Base-by-base conservation (phyloP, 1,140 invertebrate species). In the Halesus radiatus region DNA sequence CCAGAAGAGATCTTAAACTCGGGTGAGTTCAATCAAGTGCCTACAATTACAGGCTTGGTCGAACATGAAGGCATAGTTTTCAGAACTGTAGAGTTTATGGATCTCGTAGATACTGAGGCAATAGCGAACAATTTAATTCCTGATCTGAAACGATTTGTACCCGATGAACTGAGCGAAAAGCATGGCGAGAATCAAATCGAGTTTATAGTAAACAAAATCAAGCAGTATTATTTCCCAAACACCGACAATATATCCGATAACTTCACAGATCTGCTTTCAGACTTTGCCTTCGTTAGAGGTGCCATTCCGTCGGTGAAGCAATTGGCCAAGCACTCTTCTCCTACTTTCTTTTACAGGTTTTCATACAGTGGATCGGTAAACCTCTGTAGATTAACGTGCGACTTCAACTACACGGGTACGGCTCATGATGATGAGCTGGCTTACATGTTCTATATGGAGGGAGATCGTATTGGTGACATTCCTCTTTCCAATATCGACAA, bases 401-500 rank as follows among this genome's bases (percentile, higher is more conserved):
- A 85, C 6, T 85, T 87, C 13, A 81, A 83, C 13, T 85, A 85
- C 3, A 79, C 83, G 75, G 88, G 88, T 5, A 87, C 87, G n/a
- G 86, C 85, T 72, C 88, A 89, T 80, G 87, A 85, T 0, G 88
- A 89, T 72, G 88, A 89, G 5, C 85, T 85, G 6, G 87, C 87
- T 1, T 89, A 89, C 58, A 56, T 89, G 10, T 80, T 88, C 10
- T 87, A 85, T 78, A 76, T 84, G 15, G 76, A 83, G 29, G 76
- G 88, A 1, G 80, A 84, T 5, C 85, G 70, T 16, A 26, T 22
- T 50, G n/a, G 45, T 58, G 10, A 29, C 18, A 50, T 87, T 87
- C 3, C 32, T 45, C 16, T 16, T 15, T 83, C 85, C 53, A 85
- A 86, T 3, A 84, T 80, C 0, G 88, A 89, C 80, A 82, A 82